Conservation (phyloP, 2,113 vertebrate genomes). For the Ochotona curzoniae region DNA sequence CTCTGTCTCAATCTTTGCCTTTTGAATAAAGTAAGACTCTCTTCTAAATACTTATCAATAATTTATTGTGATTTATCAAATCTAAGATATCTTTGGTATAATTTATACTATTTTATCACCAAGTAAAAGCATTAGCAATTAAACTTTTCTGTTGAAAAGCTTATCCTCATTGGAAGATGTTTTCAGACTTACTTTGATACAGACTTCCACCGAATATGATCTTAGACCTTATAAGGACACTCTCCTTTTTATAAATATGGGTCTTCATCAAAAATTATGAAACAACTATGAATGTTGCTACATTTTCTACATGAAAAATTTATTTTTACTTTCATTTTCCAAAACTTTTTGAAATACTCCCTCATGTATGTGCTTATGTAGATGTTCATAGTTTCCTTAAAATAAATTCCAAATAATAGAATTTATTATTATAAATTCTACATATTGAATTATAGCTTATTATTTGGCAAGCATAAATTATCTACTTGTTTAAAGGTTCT, state of each 20-base stretch:
- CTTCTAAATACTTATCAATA: neutral
- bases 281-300: no score
- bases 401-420: neutral
- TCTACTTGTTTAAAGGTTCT: neutral
- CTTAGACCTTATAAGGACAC: neutral
- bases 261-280: no score
- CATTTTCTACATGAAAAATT: no score
- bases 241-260: neutral
- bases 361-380: neutral
- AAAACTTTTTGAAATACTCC: no score
- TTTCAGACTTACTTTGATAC: neutral
- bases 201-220: neutral
- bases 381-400: slow-evolving; percentile 33
- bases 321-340: no score
- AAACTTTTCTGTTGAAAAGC: neutral
- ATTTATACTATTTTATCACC: neutral
- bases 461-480: no score
- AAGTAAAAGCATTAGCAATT: neutral
- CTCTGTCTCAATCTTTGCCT: no score
- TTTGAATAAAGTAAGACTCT: no score
- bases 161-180: neutral
- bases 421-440: neutral
- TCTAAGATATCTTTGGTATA: neutral
- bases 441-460: no score
- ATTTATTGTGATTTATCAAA: slow-evolving; percentile 36